Conservation (phyloP, 2,888 invertebrate species). For the Cephus rjabovi region DNA sequence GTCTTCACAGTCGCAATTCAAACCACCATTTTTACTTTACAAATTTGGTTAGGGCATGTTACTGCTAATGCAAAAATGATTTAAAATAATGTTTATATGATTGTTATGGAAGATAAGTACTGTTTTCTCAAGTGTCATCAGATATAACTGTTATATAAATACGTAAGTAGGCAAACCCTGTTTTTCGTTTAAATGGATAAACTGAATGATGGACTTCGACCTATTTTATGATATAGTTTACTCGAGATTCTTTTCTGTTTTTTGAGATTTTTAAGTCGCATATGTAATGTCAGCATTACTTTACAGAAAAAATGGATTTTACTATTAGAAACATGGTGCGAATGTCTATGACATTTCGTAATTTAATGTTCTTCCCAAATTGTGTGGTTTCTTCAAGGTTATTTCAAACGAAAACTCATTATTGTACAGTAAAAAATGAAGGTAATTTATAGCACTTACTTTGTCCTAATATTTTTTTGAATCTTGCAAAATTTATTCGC, state of each 20-base stretch:
- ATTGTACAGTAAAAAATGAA: conserved; percentile 17
- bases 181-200: too few species aligned
- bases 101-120: too few species aligned
- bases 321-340: conserved; percentile 26
- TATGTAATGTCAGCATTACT: background rate
- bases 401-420: conserved; percentile 14
- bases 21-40: too few species aligned
- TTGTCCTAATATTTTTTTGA: background rate
- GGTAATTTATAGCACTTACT: background rate
- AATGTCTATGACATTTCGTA: conserved; percentile 28
- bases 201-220: too few species aligned
- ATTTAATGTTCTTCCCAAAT: conserved; percentile 20
- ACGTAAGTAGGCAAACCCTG: too few species aligned
- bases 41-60: too few species aligned
- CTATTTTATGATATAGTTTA: background rate
- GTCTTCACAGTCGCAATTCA: too few species aligned
- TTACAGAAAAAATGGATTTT: conserved; percentile 24
- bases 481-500: background rate
- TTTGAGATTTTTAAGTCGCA: background rate
- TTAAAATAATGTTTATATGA: too few species aligned
- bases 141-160: too few species aligned
- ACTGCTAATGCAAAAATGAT: too few species aligned
- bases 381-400: conserved; percentile 22
- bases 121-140: too few species aligned
- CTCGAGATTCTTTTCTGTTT: background rate